These are phyloP conservation scores for Psylliodes chrysocephalus DNA, from an alignment of 2,888 invertebrate genomes.

Conservation along the genomic window DNA sequence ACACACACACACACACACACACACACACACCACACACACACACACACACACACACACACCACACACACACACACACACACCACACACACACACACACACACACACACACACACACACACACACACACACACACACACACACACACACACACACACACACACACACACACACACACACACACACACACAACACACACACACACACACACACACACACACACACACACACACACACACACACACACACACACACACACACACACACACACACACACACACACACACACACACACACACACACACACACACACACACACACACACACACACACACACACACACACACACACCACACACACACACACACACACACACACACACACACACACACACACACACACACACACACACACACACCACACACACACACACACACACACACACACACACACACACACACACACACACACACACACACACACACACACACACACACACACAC, in stretches of 20 bases:
- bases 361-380: too few species aligned
- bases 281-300: slow-evolving; percentile 1
- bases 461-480: too few species aligned
- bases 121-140: slow-evolving; percentile 10
- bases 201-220: slow-evolving; percentile 11
- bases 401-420: too few species aligned
- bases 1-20: slow-evolving; percentile 13
- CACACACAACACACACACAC: too few species aligned
- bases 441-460: too few species aligned
- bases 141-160: slow-evolving; percentile 7
- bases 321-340: slow-evolving; percentile 8
- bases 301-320: not conserved
- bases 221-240: slow-evolving; percentile 10
- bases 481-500: too few species aligned
- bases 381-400: slow-evolving; percentile 2
- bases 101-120: slow-evolving; percentile 1
- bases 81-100: slow-evolving; percentile 6
- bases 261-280: slow-evolving; percentile 11
- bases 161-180: slow-evolving; percentile 9
- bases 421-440: too few species aligned
- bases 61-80: too few species aligned
- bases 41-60: too few species aligned
- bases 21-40: too few species aligned
- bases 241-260: slow-evolving; percentile 1
- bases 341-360: too few species aligned